Evolutionary conservation across 2,113 vertebrate genomes (phyloP), one percentile per base, ranked within the genome.

Genomic region (Ochotona curzoniae): DNA sequence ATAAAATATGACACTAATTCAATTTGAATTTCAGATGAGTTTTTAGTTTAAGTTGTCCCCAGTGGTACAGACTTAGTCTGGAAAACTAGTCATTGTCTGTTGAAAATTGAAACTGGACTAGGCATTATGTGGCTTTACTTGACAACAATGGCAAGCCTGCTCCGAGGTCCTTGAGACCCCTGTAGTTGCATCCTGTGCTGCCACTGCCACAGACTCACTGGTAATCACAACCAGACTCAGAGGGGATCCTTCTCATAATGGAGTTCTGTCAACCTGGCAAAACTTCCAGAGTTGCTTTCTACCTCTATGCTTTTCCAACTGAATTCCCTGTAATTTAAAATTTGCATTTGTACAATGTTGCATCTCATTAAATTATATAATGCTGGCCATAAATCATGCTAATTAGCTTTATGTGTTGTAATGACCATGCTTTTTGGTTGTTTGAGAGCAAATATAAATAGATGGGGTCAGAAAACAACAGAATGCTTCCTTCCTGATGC

Each of bases 211-310:
- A 8, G 13, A 64, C 17, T 78, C 35, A 17, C 14, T 17, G 63
- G 21, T 67, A 71, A 25, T 13, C 15, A 2, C 1, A 44, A 44
- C 38, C 38, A 44, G 38, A 44, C 38, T 44, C 38, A 44, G 38
- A 44, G 38, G 38, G 38, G 38, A 26, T 28, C 69, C 20, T 21
- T 32, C 69, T 60, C 38, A 26, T 9, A 28, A 61, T 57, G 18
- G 7, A 6, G 47, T 25, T 20, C 35, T 30, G 8, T 17, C 10
- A 44, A 0, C 0, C 15, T 4, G 18, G 7, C 28, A 70, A 70
- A 61, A 32, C 51, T 38, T 70, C 32, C 9, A 32, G 9, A 11
- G 30, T 76, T 80, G 5, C 35, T 54, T 66, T 38, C 69, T 28
- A 44, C 7, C 12, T 5, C 23, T 26, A n/a, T 66, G 30, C 28